Conservation (phyloP, 2,888 invertebrate genomes). For the Trissonchulus latispiculum region DNA sequence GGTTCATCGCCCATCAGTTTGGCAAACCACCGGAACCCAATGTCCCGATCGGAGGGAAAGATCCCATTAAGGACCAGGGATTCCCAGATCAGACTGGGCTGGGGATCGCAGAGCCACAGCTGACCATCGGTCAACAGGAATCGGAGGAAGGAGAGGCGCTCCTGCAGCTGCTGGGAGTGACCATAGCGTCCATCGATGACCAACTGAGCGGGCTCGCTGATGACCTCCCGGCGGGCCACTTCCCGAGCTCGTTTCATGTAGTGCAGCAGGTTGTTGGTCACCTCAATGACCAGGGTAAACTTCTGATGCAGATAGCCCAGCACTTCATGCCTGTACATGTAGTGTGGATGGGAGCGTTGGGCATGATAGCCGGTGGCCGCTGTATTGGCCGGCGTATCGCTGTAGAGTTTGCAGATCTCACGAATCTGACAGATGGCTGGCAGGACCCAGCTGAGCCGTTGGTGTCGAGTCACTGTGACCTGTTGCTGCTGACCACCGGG, state of each 20-base stretch:
- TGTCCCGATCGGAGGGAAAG: slow-evolving; percentile 80
- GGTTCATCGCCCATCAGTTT: slow-evolving; percentile 64
- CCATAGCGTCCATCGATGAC: slow-evolving; percentile 68
- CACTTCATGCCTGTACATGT: slow-evolving; percentile 57
- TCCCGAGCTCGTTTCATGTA: slow-evolving; percentile 19
- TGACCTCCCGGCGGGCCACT: neutral
- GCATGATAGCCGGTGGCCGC: slow-evolving; percentile 31
- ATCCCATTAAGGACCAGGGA: slow-evolving; percentile 86
- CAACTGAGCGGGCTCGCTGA: neutral
- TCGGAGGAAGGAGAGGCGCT: slow-evolving; percentile 51
- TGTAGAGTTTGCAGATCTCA: slow-evolving; percentile 83
- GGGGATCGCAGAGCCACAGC: slow-evolving; percentile 88
- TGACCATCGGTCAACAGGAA: slow-evolving; percentile 66
- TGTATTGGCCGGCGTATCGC: slow-evolving; percentile 46
- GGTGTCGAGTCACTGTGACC: too few species aligned
- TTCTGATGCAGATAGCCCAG: slow-evolving; percentile 81
- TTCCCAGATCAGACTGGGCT: slow-evolving; percentile 83
- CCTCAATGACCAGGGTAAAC: slow-evolving; percentile 81
- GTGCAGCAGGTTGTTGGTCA: slow-evolving; percentile 71
- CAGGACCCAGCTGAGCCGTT: slow-evolving; percentile 69
- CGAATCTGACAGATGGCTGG: slow-evolving; percentile 88
- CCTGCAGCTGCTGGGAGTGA: slow-evolving; percentile 82
- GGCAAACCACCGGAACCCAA: slow-evolving; percentile 59
- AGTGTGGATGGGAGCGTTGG: slow-evolving; percentile 42
- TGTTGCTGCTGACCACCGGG: neutral